Evolutionary conservation across 2,888 invertebrate species (phyloP).

Genomic region (Pollenia angustigena): DNA sequence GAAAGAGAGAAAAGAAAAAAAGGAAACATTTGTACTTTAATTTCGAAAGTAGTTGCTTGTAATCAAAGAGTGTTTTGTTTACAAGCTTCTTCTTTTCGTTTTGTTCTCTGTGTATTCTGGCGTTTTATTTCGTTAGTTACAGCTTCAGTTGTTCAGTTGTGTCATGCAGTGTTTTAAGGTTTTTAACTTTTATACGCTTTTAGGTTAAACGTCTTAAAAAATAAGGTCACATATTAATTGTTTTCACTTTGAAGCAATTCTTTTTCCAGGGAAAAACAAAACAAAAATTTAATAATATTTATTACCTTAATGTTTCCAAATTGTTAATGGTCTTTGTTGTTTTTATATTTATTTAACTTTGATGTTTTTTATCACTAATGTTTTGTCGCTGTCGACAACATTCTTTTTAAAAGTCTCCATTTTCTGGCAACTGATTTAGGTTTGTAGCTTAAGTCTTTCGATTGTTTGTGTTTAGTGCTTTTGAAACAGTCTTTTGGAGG

Average conservation of each 20-base stretch:
- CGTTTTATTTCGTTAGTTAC: not conserved
- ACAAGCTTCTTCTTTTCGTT: not conserved
- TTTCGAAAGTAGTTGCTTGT: constrained; percentile 43
- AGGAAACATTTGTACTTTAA: constrained; percentile 18
- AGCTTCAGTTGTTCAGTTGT: not conserved
- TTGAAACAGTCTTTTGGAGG: constrained; percentile 6
- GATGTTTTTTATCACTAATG: constrained; percentile 1
- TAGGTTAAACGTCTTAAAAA: constrained; percentile 36
- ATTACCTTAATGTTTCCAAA: not conserved
- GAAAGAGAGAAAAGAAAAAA: not conserved
- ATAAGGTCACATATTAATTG: constrained; percentile 55
- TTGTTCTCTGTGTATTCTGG: not conserved
- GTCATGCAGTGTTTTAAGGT: not conserved
- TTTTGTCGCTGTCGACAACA: not conserved
- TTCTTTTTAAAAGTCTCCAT: not conserved
- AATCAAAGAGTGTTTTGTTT: constrained; percentile 12
- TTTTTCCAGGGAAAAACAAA: not conserved
- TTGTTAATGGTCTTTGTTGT: not conserved
- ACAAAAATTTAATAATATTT: not conserved
- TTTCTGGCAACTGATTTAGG: not conserved
- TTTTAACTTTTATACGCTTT: constrained; percentile 16
- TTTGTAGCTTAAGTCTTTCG: constrained; percentile 47
- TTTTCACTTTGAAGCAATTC: not conserved
- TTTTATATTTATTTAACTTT: not conserved
- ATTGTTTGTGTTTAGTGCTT: not conserved